A percentile compares a stretch with the other conserved stretches of the same genome.
These are phyloP conservation scores for Zhuqinia jingwanae DNA, from an alignment of 2,888 invertebrate species.

Conservation along the genomic window DNA sequence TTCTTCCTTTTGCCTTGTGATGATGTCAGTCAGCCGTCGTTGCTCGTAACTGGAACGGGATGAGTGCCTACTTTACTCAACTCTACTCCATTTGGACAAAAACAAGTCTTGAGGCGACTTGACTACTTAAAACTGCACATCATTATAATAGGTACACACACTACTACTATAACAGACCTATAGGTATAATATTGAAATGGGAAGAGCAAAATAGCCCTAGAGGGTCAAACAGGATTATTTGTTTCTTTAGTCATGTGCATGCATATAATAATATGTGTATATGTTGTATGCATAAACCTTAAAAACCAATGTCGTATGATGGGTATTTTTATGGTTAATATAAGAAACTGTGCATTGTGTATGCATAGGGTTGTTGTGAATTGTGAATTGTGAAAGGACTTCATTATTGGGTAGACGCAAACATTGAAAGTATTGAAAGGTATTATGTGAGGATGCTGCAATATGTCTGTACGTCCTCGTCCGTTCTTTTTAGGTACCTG, in stretches of 20 bases:
- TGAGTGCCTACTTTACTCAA: neutral
- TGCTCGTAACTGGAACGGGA: slow-evolving; percentile 26
- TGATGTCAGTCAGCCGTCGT: slow-evolving; percentile 11
- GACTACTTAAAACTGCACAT: slow-evolving; percentile 61
- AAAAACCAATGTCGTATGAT: neutral
- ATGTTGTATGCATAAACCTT: neutral
- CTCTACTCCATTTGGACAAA: slow-evolving; percentile 11
- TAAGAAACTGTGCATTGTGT: too few relatives aligned
- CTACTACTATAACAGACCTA: neutral
- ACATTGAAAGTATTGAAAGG: too few relatives aligned
- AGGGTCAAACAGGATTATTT: slow-evolving; percentile 38
- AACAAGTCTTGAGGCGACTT: slow-evolving; percentile 57
- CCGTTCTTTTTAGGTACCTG: too few relatives aligned
- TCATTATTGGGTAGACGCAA: too few relatives aligned
- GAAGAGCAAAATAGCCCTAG: slow-evolving; percentile 25
- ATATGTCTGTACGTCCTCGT: too few relatives aligned
- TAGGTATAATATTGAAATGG: neutral
- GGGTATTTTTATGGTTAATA: too few relatives aligned
- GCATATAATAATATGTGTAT: neutral
- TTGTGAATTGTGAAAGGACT: too few relatives aligned
- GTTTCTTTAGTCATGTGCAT: slow-evolving; percentile 12
- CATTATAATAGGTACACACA: neutral
- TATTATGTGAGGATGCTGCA: too few relatives aligned
- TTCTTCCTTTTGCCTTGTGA: slow-evolving; percentile 26
- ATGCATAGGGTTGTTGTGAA: too few relatives aligned